Base-by-base conservation (phyloP, 1,140 invertebrate genomes). In the Hylyphantes graminicola region DNA sequence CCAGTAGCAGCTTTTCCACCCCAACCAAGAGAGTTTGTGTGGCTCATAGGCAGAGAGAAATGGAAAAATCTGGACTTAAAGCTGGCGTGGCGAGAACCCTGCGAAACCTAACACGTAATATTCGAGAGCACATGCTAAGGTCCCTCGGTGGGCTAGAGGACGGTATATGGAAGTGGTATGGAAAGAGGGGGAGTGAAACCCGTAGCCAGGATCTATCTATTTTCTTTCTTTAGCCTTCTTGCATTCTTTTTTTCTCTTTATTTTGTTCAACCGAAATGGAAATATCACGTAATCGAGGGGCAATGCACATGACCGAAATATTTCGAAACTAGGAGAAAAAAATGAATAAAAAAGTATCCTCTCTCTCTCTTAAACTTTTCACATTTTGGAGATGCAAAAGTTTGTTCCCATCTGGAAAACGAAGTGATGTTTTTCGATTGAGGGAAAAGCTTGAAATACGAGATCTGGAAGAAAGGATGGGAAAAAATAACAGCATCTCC, bases 311-410 rank as follows among this genome's bases (percentile, higher is more conserved):
- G 82, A 76, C 82, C 74, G 82, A 76, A 77, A 76, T 76, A 85
- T 77, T 72, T 85, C 64, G 82, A 77, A 55, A 74, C 50, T 74
- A 17, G 75, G 67, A 81, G 48, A 63, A 21, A 76, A 19, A 74
- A 59, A 48, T 48, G 35, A 57, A 54, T 63, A 76, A 63, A 75
- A 61, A 19, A 50, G 53, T 21, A 13, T 21, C 35, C 35, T n/a
- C 48, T 50, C 61, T 51, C 61, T n/a, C 73, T 54, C 65, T 74
- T 55, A 85, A 85, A 85, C 73, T 85, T 85, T 85, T 85, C 74
- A 85, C 82, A 85, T 85, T 85, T 85, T 50, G 72, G 48, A 85
- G 82, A 85, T 85, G 82, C 82, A 85, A 85, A 85, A 85, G 82
- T 85, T 85, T 76, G 72, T 64, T 83, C 73, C 80, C 73, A 83